phyloP scores from a whole-genome alignment of 2,113 vertebrate species.

The Rhinichthys klamathensis region DNA sequence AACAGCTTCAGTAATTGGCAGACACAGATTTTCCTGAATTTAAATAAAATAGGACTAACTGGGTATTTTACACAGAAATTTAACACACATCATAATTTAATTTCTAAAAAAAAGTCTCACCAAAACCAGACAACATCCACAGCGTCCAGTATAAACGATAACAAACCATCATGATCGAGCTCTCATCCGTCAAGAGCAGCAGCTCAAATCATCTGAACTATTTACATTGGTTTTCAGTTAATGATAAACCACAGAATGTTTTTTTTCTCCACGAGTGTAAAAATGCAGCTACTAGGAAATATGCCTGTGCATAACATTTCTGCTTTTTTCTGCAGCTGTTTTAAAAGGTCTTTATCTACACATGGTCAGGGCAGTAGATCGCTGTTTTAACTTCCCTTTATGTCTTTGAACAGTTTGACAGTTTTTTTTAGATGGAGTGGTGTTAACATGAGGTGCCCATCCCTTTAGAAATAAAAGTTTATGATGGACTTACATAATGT shows the following conservation, averaged over 20 bases:
- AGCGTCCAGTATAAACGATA: neutral
- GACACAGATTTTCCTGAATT: neutral
- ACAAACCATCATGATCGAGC: neutral
- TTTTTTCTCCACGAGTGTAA: neutral
- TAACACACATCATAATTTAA: neutral
- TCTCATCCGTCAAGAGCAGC: neutral
- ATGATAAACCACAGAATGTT: neutral
- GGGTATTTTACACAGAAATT: neutral
- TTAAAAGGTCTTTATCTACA: neutral
- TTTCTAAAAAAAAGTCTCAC: neutral
- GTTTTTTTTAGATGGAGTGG: too few species aligned
- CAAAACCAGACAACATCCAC: neutral
- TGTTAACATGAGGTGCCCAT: neutral
- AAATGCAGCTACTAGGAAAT: neutral
- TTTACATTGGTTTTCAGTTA: neutral
- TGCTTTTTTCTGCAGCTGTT: neutral
- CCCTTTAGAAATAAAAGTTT: neutral
- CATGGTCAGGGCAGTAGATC: neutral
- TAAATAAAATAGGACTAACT: neutral
- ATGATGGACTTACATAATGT: neutral
- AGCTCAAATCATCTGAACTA: neutral
- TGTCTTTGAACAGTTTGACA: neutral
- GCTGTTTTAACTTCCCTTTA: neutral
- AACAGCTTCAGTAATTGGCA: neutral
- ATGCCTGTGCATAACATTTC: neutral